These are phyloP conservation scores for Lacerta viridis DNA, from an alignment of 2,797 vertebrate genomes.

Conservation along the genomic window DNA sequence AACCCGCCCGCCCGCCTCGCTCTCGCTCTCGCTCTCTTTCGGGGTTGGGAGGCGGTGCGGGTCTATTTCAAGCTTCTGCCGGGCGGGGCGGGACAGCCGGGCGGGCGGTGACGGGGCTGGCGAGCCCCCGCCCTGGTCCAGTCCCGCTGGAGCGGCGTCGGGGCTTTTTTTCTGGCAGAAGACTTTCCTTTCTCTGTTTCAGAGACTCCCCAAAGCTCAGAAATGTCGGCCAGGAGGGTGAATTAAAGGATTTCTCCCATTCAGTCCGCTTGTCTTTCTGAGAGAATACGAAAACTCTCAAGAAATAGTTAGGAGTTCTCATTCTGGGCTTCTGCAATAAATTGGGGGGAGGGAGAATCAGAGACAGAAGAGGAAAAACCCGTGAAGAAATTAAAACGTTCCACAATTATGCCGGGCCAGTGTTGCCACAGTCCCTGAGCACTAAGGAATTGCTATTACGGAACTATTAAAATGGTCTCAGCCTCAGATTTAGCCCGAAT, in stretches of 20 bases:
- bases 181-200: not conserved
- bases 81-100: not conserved
- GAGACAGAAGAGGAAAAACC: not conserved
- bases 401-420: not conserved
- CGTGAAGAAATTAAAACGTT: too few species aligned
- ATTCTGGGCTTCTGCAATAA: too few species aligned
- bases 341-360: too few species aligned
- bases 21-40: too few species aligned
- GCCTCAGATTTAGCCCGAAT: not conserved
- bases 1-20: not conserved
- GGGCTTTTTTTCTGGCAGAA: too few species aligned
- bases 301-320: too few species aligned
- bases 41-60: fast-evolving
- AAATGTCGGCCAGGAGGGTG: not conserved
- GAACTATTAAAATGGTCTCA: not conserved
- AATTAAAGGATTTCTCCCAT: not conserved
- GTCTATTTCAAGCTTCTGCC: conserved; percentile 2
- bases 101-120: not conserved
- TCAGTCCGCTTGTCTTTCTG: not conserved
- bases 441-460: not conserved
- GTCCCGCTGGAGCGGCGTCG: too few species aligned
- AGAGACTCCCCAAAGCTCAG: too few species aligned
- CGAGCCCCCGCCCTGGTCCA: not conserved
- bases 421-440: too few species aligned
- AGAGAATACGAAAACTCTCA: not conserved